Conservation (phyloP, 2,888 invertebrate species). For the Plutella xylostella region DNA sequence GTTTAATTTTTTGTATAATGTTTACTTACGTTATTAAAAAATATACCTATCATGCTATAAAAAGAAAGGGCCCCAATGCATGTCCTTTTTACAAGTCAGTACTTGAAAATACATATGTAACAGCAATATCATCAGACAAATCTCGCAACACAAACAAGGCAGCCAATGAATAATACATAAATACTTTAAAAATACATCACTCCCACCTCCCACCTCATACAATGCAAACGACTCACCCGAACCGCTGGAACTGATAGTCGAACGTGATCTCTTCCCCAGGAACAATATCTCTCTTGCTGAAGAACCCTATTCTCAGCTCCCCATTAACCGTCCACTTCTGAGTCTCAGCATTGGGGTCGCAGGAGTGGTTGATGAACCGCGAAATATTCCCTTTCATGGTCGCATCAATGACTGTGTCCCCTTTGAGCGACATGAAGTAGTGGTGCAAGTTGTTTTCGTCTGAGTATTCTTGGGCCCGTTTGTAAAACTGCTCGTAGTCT, state of each 20-base stretch:
- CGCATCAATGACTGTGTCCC: slow-evolving; percentile 89
- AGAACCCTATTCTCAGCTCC: slow-evolving; percentile 96
- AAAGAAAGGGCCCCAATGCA: no score
- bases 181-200: no score
- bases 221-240: slow-evolving; percentile 86
- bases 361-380: slow-evolving; percentile 98
- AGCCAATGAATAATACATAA: no score
- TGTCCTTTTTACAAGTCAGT: no score
- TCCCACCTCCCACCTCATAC: no score
- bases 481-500: slow-evolving; percentile 89
- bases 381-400: slow-evolving; percentile 96
- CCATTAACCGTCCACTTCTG: slow-evolving; percentile 98
- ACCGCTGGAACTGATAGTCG: slow-evolving; percentile 97
- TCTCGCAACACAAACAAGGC: no score
- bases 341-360: slow-evolving; percentile 98
- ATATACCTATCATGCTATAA: no score
- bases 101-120: no score
- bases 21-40: no score
- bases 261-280: slow-evolving; percentile 97
- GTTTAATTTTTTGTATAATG: no score
- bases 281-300: slow-evolving; percentile 84
- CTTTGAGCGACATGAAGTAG: slow-evolving; percentile 97
- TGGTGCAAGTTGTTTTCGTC: slow-evolving; percentile 92
- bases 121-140: no score
- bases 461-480: slow-evolving; percentile 89